Evolutionary conservation across 2,797 vertebrate species (phyloP).

Genomic region (Sebastes matsubarae): DNA sequence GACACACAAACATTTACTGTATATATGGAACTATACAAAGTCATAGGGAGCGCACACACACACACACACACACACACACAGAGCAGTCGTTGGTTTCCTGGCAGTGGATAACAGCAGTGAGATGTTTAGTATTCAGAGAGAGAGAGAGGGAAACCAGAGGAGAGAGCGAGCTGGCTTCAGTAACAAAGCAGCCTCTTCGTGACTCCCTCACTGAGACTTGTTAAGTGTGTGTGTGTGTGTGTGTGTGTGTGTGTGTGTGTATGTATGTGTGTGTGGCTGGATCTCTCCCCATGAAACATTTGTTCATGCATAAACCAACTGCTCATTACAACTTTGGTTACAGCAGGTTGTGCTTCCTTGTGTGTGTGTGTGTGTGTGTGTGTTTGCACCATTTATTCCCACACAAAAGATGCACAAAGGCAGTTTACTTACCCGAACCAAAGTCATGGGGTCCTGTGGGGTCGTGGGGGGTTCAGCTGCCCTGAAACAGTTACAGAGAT

Average conservation of each 20-base stretch:
- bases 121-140: slow-evolving; percentile 56
- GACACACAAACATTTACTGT: too few relatives aligned
- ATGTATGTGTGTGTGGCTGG: slow-evolving; percentile 8
- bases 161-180: slow-evolving; percentile 23
- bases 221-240: not conserved
- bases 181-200: slow-evolving; percentile 43
- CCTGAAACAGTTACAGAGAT: slow-evolving; percentile 39
- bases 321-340: slow-evolving; percentile 18
- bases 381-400: not conserved
- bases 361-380: not conserved
- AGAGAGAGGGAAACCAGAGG: slow-evolving; percentile 13
- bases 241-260: slow-evolving; percentile 17
- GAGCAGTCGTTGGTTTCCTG: slow-evolving; percentile 10
- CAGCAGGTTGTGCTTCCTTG: not conserved
- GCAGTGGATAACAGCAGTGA: slow-evolving; percentile 16
- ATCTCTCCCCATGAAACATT: slow-evolving; percentile 37
- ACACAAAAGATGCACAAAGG: not conserved
- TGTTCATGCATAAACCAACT: slow-evolving; percentile 53
- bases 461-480: slow-evolving; percentile 15
- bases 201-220: slow-evolving; percentile 12
- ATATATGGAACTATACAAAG: too few relatives aligned
- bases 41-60: not conserved
- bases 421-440: slow-evolving; percentile 44
- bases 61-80: not conserved
- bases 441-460: slow-evolving; percentile 16